These are phyloP conservation scores for Maniola hyperantus DNA, from an alignment of 2,888 invertebrate species.

Conservation along the genomic window DNA sequence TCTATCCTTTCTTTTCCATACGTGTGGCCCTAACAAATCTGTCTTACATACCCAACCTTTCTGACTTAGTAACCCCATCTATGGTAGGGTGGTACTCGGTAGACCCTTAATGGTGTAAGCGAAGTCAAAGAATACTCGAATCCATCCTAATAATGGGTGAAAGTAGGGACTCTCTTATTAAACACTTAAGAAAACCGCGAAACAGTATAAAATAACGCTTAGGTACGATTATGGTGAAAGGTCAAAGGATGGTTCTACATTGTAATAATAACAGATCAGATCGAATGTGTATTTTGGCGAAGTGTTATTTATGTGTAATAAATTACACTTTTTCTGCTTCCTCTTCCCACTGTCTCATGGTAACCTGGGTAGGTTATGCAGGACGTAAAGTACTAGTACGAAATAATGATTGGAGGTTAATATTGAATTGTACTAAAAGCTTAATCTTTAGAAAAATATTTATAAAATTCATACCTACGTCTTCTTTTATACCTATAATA, in stretches of 20 bases:
- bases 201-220: background rate
- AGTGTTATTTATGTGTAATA: slow-evolving; percentile 2
- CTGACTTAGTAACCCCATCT: background rate
- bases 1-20: no score
- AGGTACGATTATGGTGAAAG: background rate
- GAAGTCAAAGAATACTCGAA: background rate
- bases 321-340: background rate
- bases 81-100: background rate
- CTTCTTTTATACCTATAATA: no score
- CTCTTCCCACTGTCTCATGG: background rate
- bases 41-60: background rate
- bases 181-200: slow-evolving; percentile 5
- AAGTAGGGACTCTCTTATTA: slow-evolving; percentile 2
- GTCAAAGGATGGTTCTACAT: background rate
- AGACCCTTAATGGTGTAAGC: background rate
- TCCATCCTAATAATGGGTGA: background rate
- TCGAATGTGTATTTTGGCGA: background rate
- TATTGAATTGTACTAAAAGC: background rate
- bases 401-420: no score
- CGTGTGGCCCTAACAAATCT: no score
- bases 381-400: no score
- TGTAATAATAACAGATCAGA: background rate
- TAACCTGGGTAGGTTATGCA: background rate
- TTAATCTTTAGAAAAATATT: no score
- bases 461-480: no score